Conservation (phyloP, 2,113 vertebrate genomes). For the Tonatia bakeri region DNA sequence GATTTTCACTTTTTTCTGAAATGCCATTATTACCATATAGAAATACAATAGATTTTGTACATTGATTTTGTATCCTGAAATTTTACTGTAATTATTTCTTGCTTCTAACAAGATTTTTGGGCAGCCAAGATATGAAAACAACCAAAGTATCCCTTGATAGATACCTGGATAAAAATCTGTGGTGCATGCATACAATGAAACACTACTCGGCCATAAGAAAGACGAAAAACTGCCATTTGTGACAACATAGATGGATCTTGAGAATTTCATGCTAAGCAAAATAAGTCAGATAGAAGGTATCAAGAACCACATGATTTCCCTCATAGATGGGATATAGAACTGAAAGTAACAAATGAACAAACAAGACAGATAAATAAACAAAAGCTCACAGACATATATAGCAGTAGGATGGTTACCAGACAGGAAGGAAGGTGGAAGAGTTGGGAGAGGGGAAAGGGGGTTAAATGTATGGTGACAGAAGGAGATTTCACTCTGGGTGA, state of each 20-base stretch:
- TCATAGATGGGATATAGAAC: background rate
- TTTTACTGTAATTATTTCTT: background rate
- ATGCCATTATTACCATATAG: background rate
- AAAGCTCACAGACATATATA: background rate
- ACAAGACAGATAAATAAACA: background rate
- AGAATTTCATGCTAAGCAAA: background rate
- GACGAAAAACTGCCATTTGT: background rate
- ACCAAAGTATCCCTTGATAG: background rate
- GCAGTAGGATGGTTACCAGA: background rate
- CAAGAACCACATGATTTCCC: background rate
- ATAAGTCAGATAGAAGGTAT: background rate
- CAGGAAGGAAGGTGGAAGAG: background rate
- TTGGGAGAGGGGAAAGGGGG: background rate
- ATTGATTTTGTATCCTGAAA: background rate
- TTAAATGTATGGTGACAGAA: background rate
- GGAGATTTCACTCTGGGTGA: background rate
- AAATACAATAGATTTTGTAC: background rate
- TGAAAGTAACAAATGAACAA: background rate
- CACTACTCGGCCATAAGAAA: background rate
- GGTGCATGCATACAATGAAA: background rate
- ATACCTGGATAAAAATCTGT: background rate
- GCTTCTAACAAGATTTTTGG: background rate
- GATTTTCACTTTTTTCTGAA: background rate
- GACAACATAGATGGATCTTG: background rate
- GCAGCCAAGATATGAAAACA: background rate